phyloP scores from a whole-genome alignment of 1,140 invertebrate species.

The Formica selysi region DNA sequence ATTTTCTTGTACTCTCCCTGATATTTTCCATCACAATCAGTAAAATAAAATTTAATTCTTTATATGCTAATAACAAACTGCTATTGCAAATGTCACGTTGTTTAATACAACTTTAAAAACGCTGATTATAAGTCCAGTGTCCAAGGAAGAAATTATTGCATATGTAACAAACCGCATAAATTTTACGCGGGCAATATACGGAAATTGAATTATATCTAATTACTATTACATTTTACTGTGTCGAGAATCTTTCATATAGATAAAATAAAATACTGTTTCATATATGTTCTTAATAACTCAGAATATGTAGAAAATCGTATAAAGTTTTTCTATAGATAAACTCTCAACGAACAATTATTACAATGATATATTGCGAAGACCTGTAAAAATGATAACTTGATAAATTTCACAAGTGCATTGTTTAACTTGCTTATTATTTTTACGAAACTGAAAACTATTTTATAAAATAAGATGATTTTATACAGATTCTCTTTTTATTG shows the following conservation, averaged over 20 bases:
- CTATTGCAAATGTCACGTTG: constrained; percentile 1
- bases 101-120: constrained; percentile 35
- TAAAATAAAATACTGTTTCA: constrained; percentile 35
- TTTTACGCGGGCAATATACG: background rate
- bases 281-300: background rate
- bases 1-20: constrained; percentile 17
- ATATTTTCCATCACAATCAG: constrained; percentile 32
- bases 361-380: constrained; percentile 9
- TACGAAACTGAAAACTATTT: constrained; percentile 26
- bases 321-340: constrained; percentile 23
- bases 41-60: constrained; percentile 30
- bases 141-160: constrained; percentile 29
- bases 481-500: background rate
- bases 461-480: constrained; percentile 26
- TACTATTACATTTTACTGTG: background rate
- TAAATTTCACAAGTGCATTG: constrained; percentile 41
- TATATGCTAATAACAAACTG: constrained; percentile 32
- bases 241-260: background rate
- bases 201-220: constrained; percentile 16
- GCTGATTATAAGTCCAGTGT: constrained; percentile 21
- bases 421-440: constrained; percentile 19
- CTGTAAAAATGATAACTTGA: constrained; percentile 35
- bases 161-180: constrained; percentile 24
- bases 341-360: constrained; percentile 38
- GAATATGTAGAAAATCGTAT: constrained; percentile 11